Conservation (phyloP, 2,113 vertebrate species). For the Saguinus midas region DNA sequence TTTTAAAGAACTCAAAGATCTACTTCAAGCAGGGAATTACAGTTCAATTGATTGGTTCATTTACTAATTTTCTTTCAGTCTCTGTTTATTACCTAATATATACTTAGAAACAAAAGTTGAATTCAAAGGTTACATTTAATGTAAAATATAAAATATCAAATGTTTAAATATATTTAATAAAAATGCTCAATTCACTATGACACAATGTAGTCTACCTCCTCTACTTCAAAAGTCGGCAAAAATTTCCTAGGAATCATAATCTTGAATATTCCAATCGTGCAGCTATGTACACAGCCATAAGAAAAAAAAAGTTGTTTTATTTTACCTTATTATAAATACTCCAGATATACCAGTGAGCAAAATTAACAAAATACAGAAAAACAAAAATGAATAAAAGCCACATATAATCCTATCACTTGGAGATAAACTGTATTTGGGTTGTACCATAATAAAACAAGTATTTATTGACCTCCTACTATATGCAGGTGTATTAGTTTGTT, state of each 20-base stretch:
- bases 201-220: not conserved
- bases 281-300: not conserved
- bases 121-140: not conserved
- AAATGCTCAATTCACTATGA: not conserved
- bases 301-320: not conserved
- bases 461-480: not conserved
- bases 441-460: not conserved
- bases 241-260: not conserved
- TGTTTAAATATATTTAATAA: constrained; percentile 27
- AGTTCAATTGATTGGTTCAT: not conserved
- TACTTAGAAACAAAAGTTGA: not conserved
- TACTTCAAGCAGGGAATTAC: not conserved
- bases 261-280: not conserved
- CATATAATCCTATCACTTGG: not conserved
- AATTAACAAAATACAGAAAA: not conserved
- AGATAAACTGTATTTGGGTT: not conserved
- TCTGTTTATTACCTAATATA: not conserved
- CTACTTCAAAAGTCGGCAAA: not conserved
- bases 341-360: not conserved
- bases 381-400: not conserved
- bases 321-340: constrained; percentile 12
- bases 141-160: not conserved
- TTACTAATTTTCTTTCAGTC: not conserved
- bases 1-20: not conserved
- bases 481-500: not conserved